These are phyloP conservation scores for Cylloceria caligata DNA, from an alignment of 2,888 invertebrate species.

Conservation along the genomic window DNA sequence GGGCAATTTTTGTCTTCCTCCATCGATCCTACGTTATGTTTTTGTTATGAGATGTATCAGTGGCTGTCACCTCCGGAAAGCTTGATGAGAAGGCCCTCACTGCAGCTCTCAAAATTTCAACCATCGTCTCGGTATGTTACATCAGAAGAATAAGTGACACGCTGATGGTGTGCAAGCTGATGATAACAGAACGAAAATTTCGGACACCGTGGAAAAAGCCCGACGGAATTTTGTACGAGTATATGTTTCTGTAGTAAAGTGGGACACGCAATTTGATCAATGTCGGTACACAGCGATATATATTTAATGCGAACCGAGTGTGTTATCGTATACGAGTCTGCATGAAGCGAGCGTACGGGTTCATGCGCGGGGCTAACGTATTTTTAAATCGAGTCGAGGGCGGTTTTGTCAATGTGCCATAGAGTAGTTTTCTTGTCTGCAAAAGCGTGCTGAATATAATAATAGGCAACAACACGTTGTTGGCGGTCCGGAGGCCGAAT, in stretches of 20 bases:
- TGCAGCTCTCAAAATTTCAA: too few relatives aligned
- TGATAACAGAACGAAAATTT: neutral
- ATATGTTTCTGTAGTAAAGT: neutral
- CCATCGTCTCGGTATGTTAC: too few relatives aligned
- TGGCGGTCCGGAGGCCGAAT: neutral
- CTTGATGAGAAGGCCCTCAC: too few relatives aligned
- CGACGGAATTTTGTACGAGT: too few relatives aligned
- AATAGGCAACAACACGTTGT: neutral
- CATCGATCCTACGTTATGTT: too few relatives aligned
- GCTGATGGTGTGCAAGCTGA: too few relatives aligned
- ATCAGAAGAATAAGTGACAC: too few relatives aligned
- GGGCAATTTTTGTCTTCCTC: neutral
- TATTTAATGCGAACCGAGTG: neutral
- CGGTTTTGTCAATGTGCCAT: neutral
- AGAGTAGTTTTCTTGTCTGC: neutral
- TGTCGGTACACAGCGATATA: neutral
- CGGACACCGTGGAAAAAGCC: too few relatives aligned
- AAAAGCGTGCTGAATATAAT: neutral
- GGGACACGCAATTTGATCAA: conserved; percentile 11
- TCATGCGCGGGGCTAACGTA: neutral
- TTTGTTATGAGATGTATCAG: too few relatives aligned
- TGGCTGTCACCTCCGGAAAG: too few relatives aligned
- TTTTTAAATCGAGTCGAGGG: neutral
- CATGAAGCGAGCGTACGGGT: neutral
- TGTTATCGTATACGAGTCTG: neutral